phyloP scores from a whole-genome alignment of 1,140 invertebrate genomes.

The Diorhabda sublineata region DNA sequence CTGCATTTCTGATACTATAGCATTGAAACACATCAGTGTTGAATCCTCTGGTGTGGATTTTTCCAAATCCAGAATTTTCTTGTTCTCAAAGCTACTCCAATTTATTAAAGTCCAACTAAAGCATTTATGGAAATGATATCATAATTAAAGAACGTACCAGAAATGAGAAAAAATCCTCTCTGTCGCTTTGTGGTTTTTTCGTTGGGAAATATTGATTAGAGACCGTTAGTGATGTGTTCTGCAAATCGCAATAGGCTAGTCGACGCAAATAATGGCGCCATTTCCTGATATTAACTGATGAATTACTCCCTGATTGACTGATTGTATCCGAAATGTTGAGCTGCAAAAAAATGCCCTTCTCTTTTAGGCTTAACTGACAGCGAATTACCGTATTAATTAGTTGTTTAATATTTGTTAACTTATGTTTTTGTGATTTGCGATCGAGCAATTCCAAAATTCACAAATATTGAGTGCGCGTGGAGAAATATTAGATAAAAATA shows the following conservation, averaged over 20 bases:
- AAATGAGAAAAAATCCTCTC: no score
- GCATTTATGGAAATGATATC: no score
- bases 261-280: slow-evolving; percentile 1
- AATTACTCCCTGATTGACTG: neutral
- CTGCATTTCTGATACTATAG: no score
- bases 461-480: neutral
- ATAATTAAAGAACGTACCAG: no score
- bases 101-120: no score
- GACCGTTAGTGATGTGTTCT: neutral
- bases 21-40: no score
- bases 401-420: no score
- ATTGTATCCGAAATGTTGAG: neutral
- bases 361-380: neutral
- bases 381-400: no score
- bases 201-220: neutral
- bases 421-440: no score
- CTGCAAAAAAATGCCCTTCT: neutral
- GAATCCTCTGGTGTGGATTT: no score
- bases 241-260: neutral
- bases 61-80: no score
- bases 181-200: neutral
- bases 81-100: no score
- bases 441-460: neutral
- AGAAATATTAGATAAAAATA: neutral
- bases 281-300: slow-evolving; percentile 2